Percentiles rank a stretch among this genome's conserved stretches.
phyloP scores from a whole-genome alignment of 2,888 invertebrate species.

The Pyrrhosoma nymphula region DNA sequence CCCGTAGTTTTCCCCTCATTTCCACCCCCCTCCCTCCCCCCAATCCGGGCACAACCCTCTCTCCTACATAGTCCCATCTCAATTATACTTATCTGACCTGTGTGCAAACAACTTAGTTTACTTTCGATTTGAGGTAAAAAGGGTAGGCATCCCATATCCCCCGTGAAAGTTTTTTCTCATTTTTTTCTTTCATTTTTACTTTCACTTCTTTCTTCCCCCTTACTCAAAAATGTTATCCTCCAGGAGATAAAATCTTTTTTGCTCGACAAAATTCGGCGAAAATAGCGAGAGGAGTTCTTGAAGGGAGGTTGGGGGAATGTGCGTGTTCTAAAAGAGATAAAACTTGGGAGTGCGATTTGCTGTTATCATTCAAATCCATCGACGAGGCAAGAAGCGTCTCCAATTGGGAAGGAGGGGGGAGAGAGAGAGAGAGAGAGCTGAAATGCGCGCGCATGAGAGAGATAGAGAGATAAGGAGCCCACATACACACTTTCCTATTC shows the following conservation, averaged over 20 bases:
- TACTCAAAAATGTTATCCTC: not conserved
- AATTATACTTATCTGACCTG: slow-evolving; percentile 13
- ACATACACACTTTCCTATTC: not conserved
- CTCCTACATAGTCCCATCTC: not conserved
- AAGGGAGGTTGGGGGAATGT: not conserved
- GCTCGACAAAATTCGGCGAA: not conserved
- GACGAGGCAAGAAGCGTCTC: not conserved
- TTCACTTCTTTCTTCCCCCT: not conserved
- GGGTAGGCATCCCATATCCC: no score
- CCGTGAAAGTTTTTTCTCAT: not conserved
- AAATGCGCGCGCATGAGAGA: not conserved
- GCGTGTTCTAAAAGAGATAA: not conserved
- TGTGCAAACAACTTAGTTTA: not conserved
- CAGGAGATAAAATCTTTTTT: not conserved
- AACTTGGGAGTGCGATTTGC: not conserved
- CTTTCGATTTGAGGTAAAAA: slow-evolving; percentile 24
- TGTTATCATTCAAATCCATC: not conserved
- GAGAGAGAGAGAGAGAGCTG: not conserved
- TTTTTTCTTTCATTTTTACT: not conserved
- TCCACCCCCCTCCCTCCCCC: not conserved
- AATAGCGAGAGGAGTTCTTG: not conserved
- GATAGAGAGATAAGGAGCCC: not conserved
- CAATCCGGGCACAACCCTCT: no score
- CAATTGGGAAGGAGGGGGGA: not conserved
- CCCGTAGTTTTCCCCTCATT: not conserved